phyloP scores from a whole-genome alignment of 2,888 invertebrate species.

The Cantharis lateralis region DNA sequence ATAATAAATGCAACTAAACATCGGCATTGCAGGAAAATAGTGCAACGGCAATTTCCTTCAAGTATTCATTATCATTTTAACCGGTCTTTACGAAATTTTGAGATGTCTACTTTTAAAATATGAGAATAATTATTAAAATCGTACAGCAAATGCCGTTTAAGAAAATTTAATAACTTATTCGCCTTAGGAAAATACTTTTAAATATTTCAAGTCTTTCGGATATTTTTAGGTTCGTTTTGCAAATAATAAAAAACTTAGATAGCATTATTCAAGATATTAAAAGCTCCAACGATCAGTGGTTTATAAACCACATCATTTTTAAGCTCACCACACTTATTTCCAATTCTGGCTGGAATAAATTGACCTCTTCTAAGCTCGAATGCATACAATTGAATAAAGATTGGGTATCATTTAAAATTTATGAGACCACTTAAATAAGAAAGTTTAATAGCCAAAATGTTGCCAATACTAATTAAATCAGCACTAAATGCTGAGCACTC shows the following conservation, averaged over 20 bases:
- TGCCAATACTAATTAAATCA: conserved; percentile 1
- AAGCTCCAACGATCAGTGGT: neutral
- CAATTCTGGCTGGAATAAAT: conserved; percentile 15
- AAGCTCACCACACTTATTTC: neutral
- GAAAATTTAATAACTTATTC: neutral
- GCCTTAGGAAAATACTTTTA: neutral
- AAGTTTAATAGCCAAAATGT: neutral
- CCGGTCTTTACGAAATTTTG: neutral
- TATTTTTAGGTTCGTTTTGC: neutral
- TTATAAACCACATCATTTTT: neutral
- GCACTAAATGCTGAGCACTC: neutral
- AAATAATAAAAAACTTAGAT: neutral
- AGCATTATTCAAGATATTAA: neutral
- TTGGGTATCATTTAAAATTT: conserved; percentile 26
- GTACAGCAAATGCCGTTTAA: neutral
- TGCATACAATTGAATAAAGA: conserved; percentile 27
- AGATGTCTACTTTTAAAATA: neutral
- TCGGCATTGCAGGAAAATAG: neutral
- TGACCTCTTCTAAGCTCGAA: conserved; percentile 12
- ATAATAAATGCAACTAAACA: too few relatives aligned
- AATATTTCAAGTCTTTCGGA: neutral
- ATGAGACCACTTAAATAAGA: conserved; percentile 24
- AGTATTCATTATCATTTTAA: neutral
- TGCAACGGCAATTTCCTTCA: neutral
- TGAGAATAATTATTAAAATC: neutral